These are phyloP conservation scores for Ciconia boyciana DNA, from an alignment of 2,113 vertebrate species.

Conservation along the genomic window DNA sequence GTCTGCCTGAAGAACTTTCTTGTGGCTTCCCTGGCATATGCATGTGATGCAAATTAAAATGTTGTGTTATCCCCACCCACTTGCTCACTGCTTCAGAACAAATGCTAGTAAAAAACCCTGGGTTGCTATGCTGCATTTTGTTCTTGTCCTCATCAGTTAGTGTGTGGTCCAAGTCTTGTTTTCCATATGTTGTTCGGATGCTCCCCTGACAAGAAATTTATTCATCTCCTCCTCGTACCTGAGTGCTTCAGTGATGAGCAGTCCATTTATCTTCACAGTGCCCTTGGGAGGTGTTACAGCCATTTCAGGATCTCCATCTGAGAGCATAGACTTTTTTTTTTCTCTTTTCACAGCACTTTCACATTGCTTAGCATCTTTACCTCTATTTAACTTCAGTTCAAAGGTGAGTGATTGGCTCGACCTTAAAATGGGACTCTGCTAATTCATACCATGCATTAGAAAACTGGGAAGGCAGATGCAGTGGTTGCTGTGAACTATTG, in stretches of 20 bases:
- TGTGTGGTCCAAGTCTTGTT: neutral
- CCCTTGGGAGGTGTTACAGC: neutral
- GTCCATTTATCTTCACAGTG: neutral
- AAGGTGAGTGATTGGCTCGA: fast-evolving
- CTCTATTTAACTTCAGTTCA: neutral
- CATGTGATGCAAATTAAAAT: fast-evolving
- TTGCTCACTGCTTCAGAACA: neutral
- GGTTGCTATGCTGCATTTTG: neutral
- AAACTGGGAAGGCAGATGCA: neutral
- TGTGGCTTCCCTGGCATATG: neutral
- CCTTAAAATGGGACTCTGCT: neutral
- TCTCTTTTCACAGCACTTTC: neutral
- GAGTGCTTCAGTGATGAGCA: neutral
- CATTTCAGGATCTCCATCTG: neutral
- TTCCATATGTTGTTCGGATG: neutral
- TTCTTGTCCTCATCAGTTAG: neutral
- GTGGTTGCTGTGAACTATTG: neutral
- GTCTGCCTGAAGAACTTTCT: neutral
- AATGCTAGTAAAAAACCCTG: neutral
- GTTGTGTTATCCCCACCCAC: neutral
- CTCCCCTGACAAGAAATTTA: neutral
- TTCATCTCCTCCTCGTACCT: neutral
- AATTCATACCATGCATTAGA: neutral
- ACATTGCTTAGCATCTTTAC: neutral
- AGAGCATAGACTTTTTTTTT: neutral